These are phyloP conservation scores for Bovichtus diacanthus DNA, from an alignment of 2,797 vertebrate species.

Conservation along the genomic window DNA sequence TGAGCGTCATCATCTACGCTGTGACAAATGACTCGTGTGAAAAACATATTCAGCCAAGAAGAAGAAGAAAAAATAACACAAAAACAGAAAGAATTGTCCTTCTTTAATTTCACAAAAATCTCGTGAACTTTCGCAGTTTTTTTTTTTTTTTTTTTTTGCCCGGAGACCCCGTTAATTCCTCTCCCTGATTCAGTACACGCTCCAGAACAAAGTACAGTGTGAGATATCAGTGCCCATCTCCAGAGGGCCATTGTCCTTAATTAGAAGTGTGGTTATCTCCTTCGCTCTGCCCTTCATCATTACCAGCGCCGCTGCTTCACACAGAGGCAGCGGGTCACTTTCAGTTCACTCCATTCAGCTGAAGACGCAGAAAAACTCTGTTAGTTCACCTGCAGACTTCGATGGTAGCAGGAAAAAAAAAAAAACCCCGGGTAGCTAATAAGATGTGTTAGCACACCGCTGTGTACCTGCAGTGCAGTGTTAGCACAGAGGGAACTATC, in stretches of 20 bases:
- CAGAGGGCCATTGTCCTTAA: slow-evolving; percentile 73
- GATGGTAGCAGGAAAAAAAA: slow-evolving; percentile 26
- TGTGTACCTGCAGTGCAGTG: slow-evolving; percentile 7
- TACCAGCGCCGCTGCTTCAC: slow-evolving; percentile 52
- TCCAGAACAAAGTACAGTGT: slow-evolving; percentile 52
- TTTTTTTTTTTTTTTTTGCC: too few species aligned
- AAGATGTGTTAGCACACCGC: slow-evolving; percentile 9
- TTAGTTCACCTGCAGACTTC: slow-evolving; percentile 32
- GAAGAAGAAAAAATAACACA: neutral
- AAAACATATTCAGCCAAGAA: too few species aligned
- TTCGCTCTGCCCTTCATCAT: slow-evolving; percentile 72
- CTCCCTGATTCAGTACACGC: slow-evolving; percentile 47
- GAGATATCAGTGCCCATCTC: slow-evolving; percentile 64
- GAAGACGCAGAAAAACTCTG: slow-evolving; percentile 20
- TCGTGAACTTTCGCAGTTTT: slow-evolving; percentile 48
- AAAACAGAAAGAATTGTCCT: neutral
- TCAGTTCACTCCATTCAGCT: slow-evolving; percentile 56
- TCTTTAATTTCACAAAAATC: slow-evolving; percentile 40
- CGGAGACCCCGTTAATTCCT: slow-evolving; percentile 42
- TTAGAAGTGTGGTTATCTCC: slow-evolving; percentile 77
- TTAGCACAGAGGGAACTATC: neutral
- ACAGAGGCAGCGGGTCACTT: slow-evolving; percentile 45
- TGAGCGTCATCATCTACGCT: too few species aligned
- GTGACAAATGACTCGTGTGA: too few species aligned
- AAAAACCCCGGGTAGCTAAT: slow-evolving; percentile 35